A percentile compares a stretch with the other conserved stretches of the same genome.
Conservation (phyloP, 1,140 invertebrate genomes). For the Maniola jurtina region DNA sequence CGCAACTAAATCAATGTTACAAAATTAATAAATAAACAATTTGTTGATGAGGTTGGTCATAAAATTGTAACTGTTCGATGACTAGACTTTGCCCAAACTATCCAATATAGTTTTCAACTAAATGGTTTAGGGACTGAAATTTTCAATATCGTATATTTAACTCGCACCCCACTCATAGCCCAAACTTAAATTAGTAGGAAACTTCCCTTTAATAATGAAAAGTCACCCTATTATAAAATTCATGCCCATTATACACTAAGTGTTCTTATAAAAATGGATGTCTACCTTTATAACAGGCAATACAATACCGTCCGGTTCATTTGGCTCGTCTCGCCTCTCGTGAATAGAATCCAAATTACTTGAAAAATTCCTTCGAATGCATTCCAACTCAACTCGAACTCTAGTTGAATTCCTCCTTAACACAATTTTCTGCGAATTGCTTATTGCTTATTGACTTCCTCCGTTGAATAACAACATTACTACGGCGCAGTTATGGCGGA, state of each 20-base stretch:
- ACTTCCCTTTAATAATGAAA: not conserved
- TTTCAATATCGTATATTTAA: too few relatives aligned
- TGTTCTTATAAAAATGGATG: conserved; percentile 14
- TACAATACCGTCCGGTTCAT: conserved; percentile 54
- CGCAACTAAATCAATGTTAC: too few relatives aligned
- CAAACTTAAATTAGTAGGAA: too few relatives aligned
- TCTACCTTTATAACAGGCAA: conserved; percentile 32
- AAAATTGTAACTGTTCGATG: too few relatives aligned
- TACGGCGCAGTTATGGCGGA: conserved; percentile 11
- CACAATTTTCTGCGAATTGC: conserved; percentile 37
- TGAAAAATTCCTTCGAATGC: conserved; percentile 60
- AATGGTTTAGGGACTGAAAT: too few relatives aligned
- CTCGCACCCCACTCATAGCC: too few relatives aligned
- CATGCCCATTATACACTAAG: not conserved
- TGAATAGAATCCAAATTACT: conserved; percentile 71
- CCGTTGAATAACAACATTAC: conserved; percentile 24
- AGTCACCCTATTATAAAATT: not conserved
- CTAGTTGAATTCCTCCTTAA: conserved; percentile 44
- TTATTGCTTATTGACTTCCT: conserved; percentile 35
- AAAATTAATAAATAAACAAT: too few relatives aligned
- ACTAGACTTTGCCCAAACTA: too few relatives aligned
- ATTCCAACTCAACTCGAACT: conserved; percentile 41
- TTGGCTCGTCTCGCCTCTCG: conserved; percentile 56
- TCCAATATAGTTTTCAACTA: too few relatives aligned
- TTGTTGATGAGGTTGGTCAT: too few relatives aligned